These are phyloP conservation scores for Phacellophora camtschatica DNA, from an alignment of 30 jellyfish, hydroid and myxozoan species.

Conservation along the genomic window DNA sequence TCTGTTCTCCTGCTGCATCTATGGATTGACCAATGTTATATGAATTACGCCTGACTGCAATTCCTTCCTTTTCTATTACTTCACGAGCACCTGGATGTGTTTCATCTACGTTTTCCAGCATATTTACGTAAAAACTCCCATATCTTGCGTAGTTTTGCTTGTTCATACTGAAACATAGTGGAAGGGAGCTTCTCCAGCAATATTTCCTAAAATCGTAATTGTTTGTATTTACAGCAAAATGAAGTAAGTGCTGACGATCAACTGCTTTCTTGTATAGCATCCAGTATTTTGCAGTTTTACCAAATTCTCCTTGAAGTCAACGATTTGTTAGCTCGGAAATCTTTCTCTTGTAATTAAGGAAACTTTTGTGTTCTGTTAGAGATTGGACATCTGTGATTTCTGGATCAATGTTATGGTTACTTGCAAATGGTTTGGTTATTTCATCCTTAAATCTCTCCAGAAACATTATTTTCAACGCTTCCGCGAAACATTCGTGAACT, in stretches of 20 bases:
- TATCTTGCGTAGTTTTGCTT: slow-evolving; percentile 28
- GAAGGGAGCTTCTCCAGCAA: slow-evolving; percentile 30
- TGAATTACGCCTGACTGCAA: slow-evolving; percentile 25
- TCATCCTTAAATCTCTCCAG: slow-evolving; percentile 11
- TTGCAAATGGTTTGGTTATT: slow-evolving; percentile 15
- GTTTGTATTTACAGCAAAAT: slow-evolving; percentile 21
- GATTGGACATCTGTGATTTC: slow-evolving; percentile 12
- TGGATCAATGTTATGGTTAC: slow-evolving; percentile 8
- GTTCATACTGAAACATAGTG: slow-evolving; percentile 38
- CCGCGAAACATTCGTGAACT: slow-evolving; percentile 28
- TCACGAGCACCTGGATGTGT: slow-evolving; percentile 57
- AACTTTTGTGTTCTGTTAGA: not conserved
- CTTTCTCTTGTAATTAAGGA: slow-evolving; percentile 1
- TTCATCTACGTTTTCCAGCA: slow-evolving; percentile 24
- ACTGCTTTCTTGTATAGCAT: slow-evolving; percentile 41
- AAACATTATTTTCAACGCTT: slow-evolving; percentile 26
- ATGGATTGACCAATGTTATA: slow-evolving; percentile 21
- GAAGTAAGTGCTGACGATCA: slow-evolving; percentile 41
- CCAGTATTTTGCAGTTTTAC: slow-evolving; percentile 32
- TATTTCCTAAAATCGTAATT: slow-evolving; percentile 11
- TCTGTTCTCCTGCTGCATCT: slow-evolving; percentile 45
- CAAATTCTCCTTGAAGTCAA: slow-evolving; percentile 44
- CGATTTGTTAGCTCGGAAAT: slow-evolving; percentile 6
- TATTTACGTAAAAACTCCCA: slow-evolving; percentile 35
- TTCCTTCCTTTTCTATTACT: slow-evolving; percentile 42